Base-by-base conservation (phyloP, 2,888 invertebrate genomes). In the Plusia festucae region DNA sequence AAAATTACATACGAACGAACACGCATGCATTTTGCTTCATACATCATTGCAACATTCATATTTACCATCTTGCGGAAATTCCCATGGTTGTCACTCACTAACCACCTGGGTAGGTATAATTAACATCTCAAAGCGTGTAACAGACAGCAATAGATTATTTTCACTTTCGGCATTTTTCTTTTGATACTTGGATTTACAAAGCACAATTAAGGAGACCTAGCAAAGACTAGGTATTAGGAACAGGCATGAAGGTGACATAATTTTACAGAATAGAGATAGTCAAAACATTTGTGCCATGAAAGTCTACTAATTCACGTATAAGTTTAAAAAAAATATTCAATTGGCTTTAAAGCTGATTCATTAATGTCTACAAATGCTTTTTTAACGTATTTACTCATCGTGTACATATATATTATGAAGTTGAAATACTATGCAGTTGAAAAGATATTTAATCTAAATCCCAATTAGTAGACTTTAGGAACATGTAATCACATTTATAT, bases 51-150 rank as follows among this genome's bases (percentile, higher is more conserved):
- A 72, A 64, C 63, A 72, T 67, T 53, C 60, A 76, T 62, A 44
- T 69, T 56, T 58, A 58, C 22, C 52, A 16, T 52, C 18, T 49
- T 63, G 54, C 52, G 58, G 24, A 40, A 55, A 27, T 57, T 69
- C 30, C 18, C 67, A 78, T 79, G 79, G 79, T 78, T 68, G 79
- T 73, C 79, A 79, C 79, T 79, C 79, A 79, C 79, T 70, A 72
- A 75, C 67, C 75, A 65, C 46, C 30, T 51, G 22, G 52, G 24
- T 15, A 52, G 46, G 2, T n/a, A 4, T 52, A 15, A 24, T 9
- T 22, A 4, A 24, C 22, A 51, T 22, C 15, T 24, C 18, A 16
- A 40, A 20, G 49, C 20, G 59, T 34, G 24, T 4, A 44, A 27
- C 44, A 11, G 34, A 27, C 46, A 16, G 40, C 60, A 46, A 55